Conservation (phyloP, 2,888 invertebrate species). For the Tolmerus cingulatus region DNA sequence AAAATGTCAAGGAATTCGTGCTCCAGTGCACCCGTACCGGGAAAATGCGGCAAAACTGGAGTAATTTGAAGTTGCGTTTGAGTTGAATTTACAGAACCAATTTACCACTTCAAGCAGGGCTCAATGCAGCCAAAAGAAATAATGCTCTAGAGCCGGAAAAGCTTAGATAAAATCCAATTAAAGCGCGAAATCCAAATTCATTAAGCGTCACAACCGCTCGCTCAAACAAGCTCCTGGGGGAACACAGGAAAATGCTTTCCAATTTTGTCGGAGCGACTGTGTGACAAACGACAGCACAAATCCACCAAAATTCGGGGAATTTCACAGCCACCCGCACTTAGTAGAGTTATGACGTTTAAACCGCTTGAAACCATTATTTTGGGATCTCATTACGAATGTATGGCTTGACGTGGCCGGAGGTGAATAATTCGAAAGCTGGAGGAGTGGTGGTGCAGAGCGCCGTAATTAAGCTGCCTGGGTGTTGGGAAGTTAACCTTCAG, state of each 20-base stretch:
- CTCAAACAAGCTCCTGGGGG: not conserved
- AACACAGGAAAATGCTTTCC: not conserved
- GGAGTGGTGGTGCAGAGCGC: not conserved
- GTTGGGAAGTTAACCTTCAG: not conserved
- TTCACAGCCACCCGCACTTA: not conserved
- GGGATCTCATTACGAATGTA: slow-evolving; percentile 11
- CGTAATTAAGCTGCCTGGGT: not conserved
- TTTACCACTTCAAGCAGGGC: not conserved
- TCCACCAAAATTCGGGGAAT: not conserved
- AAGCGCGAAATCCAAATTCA: slow-evolving; percentile 4
- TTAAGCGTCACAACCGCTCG: not conserved
- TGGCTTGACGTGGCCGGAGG: not conserved
- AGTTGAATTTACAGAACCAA: not conserved
- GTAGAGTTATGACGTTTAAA: not conserved
- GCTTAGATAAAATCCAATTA: not conserved
- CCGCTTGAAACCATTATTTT: slow-evolving; percentile 7
- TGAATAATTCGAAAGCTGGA: not conserved
- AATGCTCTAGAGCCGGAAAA: not conserved
- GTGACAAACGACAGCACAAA: not conserved
- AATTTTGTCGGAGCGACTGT: not conserved
- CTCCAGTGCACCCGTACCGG: not conserved
- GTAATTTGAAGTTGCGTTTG: not conserved
- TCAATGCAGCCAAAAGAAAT: not conserved
- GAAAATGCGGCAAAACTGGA: not conserved
- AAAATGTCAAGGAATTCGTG: not conserved